phyloP scores from a whole-genome alignment of 2,797 vertebrate species.

The Melanotaenia trifasciata region DNA sequence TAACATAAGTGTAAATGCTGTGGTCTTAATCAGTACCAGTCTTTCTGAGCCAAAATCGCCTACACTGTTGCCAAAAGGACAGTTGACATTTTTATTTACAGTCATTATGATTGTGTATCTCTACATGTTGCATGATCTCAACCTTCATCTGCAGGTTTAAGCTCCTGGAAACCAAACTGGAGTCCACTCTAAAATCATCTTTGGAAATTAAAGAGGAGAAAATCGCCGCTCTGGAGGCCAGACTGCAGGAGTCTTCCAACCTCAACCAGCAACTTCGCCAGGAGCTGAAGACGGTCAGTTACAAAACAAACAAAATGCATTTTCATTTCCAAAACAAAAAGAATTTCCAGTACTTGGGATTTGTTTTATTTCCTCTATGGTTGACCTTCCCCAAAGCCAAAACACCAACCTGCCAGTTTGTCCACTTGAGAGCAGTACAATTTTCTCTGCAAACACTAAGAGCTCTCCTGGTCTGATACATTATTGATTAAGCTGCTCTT shows the following conservation, averaged over 20 bases:
- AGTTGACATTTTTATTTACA: not conserved
- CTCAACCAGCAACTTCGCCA: conserved; percentile 97
- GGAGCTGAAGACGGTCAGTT: conserved; percentile 95
- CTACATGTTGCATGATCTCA: not conserved
- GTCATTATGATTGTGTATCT: not conserved
- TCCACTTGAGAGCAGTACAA: not conserved
- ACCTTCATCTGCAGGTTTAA: conserved; percentile 85
- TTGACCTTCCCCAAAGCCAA: conserved; percentile 3
- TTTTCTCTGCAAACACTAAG: conserved; percentile 19
- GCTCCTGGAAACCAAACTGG: conserved; percentile 94
- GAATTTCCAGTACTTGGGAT: not conserved
- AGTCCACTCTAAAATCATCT: conserved; percentile 96
- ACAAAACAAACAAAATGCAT: not conserved
- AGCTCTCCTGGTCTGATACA: conserved; percentile 36
- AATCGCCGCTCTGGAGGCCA: conserved; percentile 96
- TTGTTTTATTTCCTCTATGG: not conserved
- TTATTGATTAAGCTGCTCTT: conserved; percentile 62
- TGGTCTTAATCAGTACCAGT: conserved; percentile 13
- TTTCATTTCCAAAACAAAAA: not conserved
- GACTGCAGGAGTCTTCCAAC: conserved; percentile 97
- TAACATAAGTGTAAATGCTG: not conserved
- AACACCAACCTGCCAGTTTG: conserved; percentile 6
- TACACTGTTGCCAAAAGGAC: not conserved
- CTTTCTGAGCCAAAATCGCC: conserved; percentile 6
- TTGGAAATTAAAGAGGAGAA: conserved; percentile 99